Conservation (phyloP, 2,113 vertebrate species). For the Cyprinodon tularosa region DNA sequence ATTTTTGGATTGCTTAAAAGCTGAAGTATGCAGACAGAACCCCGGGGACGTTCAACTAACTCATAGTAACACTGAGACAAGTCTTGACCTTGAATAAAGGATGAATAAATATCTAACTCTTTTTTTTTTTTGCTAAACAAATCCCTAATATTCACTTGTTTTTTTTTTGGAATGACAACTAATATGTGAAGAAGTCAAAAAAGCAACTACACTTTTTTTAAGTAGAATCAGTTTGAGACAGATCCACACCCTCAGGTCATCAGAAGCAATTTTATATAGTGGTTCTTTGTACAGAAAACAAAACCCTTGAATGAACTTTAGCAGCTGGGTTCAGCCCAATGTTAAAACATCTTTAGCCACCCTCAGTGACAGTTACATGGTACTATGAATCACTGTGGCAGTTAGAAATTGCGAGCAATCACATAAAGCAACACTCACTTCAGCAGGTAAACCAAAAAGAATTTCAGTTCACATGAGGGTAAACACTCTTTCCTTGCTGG, state of each 20-base stretch:
- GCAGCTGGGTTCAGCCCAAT: neutral
- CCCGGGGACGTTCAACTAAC: neutral
- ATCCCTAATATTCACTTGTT: too few relatives aligned
- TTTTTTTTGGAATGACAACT: neutral
- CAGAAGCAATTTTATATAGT: too few relatives aligned
- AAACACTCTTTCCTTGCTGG: slow-evolving; percentile 39
- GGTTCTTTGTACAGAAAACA: neutral
- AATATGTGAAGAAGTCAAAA: slow-evolving; percentile 1
- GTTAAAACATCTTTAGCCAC: neutral
- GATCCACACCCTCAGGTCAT: neutral
- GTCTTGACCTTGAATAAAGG: too few relatives aligned
- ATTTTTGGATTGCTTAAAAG: neutral
- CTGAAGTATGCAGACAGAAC: too few relatives aligned
- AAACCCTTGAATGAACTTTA: neutral
- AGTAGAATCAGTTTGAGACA: too few relatives aligned
- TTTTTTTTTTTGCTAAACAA: too few relatives aligned
- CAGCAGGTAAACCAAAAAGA: slow-evolving; percentile 51
- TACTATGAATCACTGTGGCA: slow-evolving; percentile 16
- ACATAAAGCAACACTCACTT: slow-evolving; percentile 18
- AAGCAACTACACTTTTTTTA: neutral
- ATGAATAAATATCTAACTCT: too few relatives aligned
- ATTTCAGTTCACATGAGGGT: slow-evolving; percentile 48
- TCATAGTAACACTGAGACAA: neutral
- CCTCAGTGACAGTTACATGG: neutral
- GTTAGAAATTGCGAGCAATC: slow-evolving; percentile 22